Base-by-base conservation (phyloP, 2,113 vertebrate species). In the Cephalopterus ornatus region DNA sequence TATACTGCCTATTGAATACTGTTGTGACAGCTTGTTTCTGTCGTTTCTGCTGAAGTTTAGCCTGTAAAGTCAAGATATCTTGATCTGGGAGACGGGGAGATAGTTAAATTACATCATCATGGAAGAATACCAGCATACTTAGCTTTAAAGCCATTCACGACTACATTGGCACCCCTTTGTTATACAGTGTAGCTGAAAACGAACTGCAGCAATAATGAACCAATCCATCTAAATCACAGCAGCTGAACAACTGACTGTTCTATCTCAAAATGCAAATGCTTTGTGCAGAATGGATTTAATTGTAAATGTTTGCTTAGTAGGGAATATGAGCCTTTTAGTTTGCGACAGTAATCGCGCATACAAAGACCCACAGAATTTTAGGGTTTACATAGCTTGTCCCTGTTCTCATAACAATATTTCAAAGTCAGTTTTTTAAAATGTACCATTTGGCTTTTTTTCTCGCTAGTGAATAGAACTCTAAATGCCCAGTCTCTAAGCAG, bases 221-320 rank as follows among this genome's bases (percentile, higher is more conserved):
- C 94, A 90, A 97, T 96, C 93, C 92, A 95, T 97, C 97, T 96
- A 95, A 95, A 96, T 96, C 94, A 95, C 96, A 96, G 95, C 94
- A 97, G 95, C 95, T 96, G 96, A 95, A 97, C 95, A 90, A 97
- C 95, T 94, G 92, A 95, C 95, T 97, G 83, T 92, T 97, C 94
- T 95, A 94, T 96, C 95, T 97, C 93, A 96, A 96, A 96, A 97
- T 97, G 96, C 97, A 97, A 97, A 96, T 96, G 91, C 56, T 87
- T 96, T 91, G 88, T 92, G 93, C 92, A 97, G 97, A 97, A 97
- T 97, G 93, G 85, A 94, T 97, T 96, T 97, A 97, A 97, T 97
- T 96, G 96, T 95, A 94, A 94, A 94, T 97, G 96, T 97, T 97
- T 97, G 95, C 96, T 96, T 97, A 94, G 94, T 95, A 85, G 96